A percentile compares a stretch with the other conserved stretches of the same genome.
Conservation (phyloP, 1,140 invertebrate species). For the Hylaeus volcanicus region DNA sequence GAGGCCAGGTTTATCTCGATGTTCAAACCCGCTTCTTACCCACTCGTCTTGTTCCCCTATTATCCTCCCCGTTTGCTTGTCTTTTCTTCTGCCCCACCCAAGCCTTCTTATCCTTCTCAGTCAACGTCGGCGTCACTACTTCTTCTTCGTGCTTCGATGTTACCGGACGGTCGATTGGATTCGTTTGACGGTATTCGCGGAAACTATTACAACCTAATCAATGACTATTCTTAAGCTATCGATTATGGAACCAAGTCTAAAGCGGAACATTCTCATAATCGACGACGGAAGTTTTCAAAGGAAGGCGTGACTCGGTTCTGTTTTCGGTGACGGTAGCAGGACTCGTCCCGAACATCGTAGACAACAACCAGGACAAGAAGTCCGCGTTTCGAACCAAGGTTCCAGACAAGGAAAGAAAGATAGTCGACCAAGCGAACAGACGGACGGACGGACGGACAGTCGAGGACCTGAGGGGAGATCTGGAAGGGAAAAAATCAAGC, state of each 20-base stretch:
- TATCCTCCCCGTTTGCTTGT: conserved; percentile 33
- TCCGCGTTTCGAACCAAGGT: conserved; percentile 18
- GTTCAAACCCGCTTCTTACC: conserved; percentile 67
- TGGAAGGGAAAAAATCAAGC: conserved; percentile 76
- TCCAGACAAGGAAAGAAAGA: conserved; percentile 63
- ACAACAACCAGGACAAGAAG: conserved; percentile 32
- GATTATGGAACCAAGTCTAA: background rate
- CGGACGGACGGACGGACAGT: conserved; percentile 2
- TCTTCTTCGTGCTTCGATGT: conserved; percentile 51
- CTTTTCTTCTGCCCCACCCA: background rate
- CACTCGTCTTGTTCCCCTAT: conserved; percentile 41
- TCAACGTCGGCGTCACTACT: conserved; percentile 3
- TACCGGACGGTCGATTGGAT: conserved; percentile 39
- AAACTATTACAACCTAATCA: conserved; percentile 28
- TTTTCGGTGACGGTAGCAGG: background rate
- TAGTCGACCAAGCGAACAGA: conserved; percentile 65
- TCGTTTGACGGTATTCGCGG: conserved; percentile 17
- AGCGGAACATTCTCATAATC: conserved; percentile 12
- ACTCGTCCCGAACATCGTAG: background rate
- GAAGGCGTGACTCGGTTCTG: background rate
- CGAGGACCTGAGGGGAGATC: conserved; percentile 47
- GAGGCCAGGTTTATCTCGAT: conserved; percentile 79
- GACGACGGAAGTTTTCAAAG: background rate
- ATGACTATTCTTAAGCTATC: conserved; percentile 5
- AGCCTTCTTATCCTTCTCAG: background rate